Evolutionary conservation across 2,888 invertebrate species (phyloP).

Genomic region (Mythimna ferrago): DNA sequence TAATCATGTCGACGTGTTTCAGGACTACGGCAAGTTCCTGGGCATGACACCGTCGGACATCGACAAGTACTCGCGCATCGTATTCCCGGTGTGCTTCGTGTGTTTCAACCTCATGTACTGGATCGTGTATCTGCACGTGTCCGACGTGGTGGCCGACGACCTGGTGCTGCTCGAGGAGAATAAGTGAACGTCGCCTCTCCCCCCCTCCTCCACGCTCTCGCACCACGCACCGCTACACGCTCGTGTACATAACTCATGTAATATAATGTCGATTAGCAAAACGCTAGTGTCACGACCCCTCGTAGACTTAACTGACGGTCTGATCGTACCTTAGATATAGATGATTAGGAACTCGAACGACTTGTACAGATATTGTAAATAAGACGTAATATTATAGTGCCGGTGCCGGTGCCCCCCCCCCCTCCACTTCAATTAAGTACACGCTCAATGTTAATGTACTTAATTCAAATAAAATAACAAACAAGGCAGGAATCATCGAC

Average conservation of each 20-base stretch:
- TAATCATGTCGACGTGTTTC: constrained; percentile 44
- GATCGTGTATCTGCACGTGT: constrained; percentile 98
- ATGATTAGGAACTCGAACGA: constrained; percentile 36
- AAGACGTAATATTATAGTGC: constrained; percentile 14
- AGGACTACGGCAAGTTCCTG: constrained; percentile 96
- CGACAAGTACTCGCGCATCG: constrained; percentile 99
- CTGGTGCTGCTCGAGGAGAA: constrained; percentile 93
- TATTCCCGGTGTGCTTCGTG: constrained; percentile 99
- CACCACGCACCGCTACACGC: constrained; percentile 34
- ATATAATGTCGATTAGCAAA: constrained; percentile 60
- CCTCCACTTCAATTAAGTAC: not conserved
- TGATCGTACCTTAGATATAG: constrained; percentile 43
- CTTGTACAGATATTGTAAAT: constrained; percentile 59
- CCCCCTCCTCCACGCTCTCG: constrained; percentile 24
- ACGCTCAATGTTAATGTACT: constrained; percentile 34
- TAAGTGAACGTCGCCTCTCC: constrained; percentile 59
- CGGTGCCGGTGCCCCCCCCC: constrained; percentile 24
- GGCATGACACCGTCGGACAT: constrained; percentile 98
- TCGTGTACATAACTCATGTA: constrained; percentile 62
- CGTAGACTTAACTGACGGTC: constrained; percentile 51
- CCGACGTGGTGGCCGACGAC: constrained; percentile 97
- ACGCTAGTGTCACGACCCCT: constrained; percentile 64
- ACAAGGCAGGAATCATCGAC: not conserved
- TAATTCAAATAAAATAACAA: constrained; percentile 15
- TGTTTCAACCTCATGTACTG: constrained; percentile 99